These are phyloP conservation scores for Nycticorax nycticorax DNA, from an alignment of 2,113 vertebrate species.

Conservation along the genomic window DNA sequence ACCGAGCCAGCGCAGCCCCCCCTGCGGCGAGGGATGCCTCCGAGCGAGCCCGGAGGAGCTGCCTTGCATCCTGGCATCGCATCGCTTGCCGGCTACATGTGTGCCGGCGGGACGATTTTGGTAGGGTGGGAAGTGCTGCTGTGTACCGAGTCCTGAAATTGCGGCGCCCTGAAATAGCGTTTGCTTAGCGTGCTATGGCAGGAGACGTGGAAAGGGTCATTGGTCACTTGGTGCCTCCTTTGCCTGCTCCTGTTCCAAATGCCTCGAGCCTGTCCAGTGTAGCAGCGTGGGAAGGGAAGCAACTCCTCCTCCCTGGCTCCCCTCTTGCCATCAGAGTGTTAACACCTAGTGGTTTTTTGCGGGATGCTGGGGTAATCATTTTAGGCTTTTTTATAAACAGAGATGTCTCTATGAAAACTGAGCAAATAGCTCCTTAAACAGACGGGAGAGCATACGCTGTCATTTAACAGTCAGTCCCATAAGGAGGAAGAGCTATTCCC, in stretches of 20 bases:
- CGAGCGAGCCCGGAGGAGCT: not conserved
- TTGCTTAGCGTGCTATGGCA: accelerated
- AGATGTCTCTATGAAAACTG: not conserved
- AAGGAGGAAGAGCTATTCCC: not conserved
- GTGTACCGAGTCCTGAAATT: accelerated
- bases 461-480: not conserved
- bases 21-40: no score
- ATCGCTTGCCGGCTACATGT: not conserved
- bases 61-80: accelerated
- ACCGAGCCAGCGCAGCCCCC: not conserved
- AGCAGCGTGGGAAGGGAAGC: not conserved
- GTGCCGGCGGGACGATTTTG: not conserved
- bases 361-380: not conserved
- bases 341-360: no score
- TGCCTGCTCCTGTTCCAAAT: no score
- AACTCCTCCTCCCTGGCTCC: not conserved
- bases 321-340: not conserved
- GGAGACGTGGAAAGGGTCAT: not conserved
- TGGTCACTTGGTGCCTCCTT: accelerated
- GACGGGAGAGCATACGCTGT: not conserved
- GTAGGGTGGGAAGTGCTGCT: not conserved
- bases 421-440: not conserved
- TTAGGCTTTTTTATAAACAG: not conserved
- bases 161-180: accelerated
- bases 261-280: not conserved